A percentile compares a stretch with the other conserved stretches of the same genome.
Conservation (phyloP, 2,888 invertebrate genomes). For the Amphiduros pacificus region DNA sequence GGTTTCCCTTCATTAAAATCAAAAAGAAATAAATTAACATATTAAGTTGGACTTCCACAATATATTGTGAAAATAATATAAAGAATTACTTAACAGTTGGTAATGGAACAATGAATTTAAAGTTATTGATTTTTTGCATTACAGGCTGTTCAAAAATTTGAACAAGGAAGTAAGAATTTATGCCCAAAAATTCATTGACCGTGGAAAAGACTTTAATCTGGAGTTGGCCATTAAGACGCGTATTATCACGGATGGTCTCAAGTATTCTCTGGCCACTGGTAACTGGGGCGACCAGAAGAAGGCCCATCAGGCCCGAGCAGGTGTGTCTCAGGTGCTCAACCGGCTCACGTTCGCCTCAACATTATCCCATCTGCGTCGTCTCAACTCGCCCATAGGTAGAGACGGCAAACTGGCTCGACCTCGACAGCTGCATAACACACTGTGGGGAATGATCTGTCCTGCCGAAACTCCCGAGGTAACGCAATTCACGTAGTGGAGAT, state of each 20-base stretch:
- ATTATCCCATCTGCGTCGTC: conserved; percentile 93
- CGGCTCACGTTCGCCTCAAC: conserved; percentile 97
- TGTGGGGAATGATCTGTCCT: conserved; percentile 99
- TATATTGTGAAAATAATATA: no score
- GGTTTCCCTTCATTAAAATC: no score
- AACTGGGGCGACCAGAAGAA: conserved; percentile 99
- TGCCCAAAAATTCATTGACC: conserved; percentile 96
- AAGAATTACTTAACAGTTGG: no score
- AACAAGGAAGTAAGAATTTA: conserved; percentile 98
- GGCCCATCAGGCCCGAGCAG: conserved; percentile 96
- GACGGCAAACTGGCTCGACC: conserved; percentile 99
- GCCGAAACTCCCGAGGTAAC: conserved; percentile 99
- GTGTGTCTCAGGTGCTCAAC: conserved; percentile 95
- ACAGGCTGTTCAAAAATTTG: conserved; percentile 84
- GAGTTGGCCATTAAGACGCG: conserved; percentile 96
- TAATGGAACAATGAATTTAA: not conserved
- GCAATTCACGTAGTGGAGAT: no score
- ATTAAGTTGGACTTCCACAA: no score
- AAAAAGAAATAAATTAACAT: no score
- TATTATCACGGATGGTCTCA: conserved; percentile 95
- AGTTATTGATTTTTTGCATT: conserved; percentile 23
- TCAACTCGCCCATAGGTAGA: conserved; percentile 98
- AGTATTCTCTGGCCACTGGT: conserved; percentile 97
- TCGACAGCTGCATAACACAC: conserved; percentile 96
- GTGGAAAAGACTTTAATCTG: conserved; percentile 97